These are phyloP conservation scores for Molorchus minor DNA, from an alignment of 2,888 invertebrate species.

Conservation along the genomic window DNA sequence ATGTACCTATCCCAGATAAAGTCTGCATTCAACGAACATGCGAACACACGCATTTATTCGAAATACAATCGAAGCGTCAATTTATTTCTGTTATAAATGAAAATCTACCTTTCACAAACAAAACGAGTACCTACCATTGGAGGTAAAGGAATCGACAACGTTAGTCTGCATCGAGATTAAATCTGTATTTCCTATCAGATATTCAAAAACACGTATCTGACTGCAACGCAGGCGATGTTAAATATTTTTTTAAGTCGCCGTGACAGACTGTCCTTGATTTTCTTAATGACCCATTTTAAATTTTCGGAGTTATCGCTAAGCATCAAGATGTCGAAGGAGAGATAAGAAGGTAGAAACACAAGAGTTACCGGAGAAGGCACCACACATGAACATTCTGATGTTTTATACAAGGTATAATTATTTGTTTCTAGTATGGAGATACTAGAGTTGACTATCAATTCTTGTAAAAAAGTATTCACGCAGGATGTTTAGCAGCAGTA, in stretches of 20 bases:
- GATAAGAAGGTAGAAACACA: too few relatives aligned
- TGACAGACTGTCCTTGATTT: conserved; percentile 16
- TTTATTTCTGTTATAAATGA: conserved; percentile 54
- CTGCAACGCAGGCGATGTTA: conserved; percentile 3
- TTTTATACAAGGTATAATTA: too few relatives aligned
- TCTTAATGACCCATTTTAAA: conserved; percentile 14
- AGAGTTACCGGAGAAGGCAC: too few relatives aligned
- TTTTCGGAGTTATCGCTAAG: conserved; percentile 14
- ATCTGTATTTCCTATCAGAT: conserved; percentile 13
- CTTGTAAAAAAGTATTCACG: too few relatives aligned
- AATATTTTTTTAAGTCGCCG: conserved; percentile 8
- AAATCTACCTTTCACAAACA: conserved; percentile 36
- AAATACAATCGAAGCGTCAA: conserved; percentile 57
- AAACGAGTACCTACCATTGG: background rate
- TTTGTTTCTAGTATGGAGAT: too few relatives aligned
- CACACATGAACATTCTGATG: too few relatives aligned
- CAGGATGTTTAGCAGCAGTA: too few relatives aligned
- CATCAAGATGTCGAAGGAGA: conserved; percentile 8
- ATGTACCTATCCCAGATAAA: background rate
- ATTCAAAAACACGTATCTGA: conserved; percentile 7
- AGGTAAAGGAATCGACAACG: conserved; percentile 17
- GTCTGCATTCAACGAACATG: conserved; percentile 28
- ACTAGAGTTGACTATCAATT: too few relatives aligned
- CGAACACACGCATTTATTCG: conserved; percentile 52
- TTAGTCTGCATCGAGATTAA: conserved; percentile 5